A percentile compares a stretch with the other conserved stretches of the same genome.
Conservation (phyloP, 92 coral and sea anemone genomes). For the Actinostola sp. region DNA sequence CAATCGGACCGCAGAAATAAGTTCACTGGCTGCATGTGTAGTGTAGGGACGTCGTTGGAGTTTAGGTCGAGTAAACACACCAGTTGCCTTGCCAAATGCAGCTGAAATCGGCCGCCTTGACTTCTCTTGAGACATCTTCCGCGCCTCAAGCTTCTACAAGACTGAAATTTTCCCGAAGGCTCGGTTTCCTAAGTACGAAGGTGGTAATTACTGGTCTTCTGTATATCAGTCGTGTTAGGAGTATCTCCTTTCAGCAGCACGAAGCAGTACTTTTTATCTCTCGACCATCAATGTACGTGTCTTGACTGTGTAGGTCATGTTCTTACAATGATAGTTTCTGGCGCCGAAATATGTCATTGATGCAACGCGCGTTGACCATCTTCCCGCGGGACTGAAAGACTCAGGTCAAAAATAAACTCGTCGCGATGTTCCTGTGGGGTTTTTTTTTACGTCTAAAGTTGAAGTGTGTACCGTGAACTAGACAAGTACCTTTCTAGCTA, state of each 20-base stretch:
- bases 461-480: too few relatives aligned
- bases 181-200: too few relatives aligned
- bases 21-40: conserved; percentile 53
- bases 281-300: background rate
- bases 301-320: background rate
- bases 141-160: too few relatives aligned
- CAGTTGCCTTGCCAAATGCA: conserved; percentile 39
- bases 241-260: too few relatives aligned
- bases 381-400: too few relatives aligned
- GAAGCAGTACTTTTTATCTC: conserved; percentile 2
- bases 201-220: too few relatives aligned
- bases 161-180: too few relatives aligned
- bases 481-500: too few relatives aligned
- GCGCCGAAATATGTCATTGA: background rate
- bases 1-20: conserved; percentile 29
- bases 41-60: conserved; percentile 59
- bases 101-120: conserved; percentile 38
- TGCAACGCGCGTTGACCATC: background rate
- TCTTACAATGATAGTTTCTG: background rate
- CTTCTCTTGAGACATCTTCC: conserved; percentile 37
- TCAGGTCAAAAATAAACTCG: too few relatives aligned
- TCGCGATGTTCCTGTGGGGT: too few relatives aligned
- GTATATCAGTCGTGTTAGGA: too few relatives aligned
- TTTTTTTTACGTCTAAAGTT: too few relatives aligned
- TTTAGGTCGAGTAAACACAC: conserved; percentile 53